Base-by-base conservation (phyloP, 2,888 invertebrate species). In the Macrosoma leucophasiata region DNA sequence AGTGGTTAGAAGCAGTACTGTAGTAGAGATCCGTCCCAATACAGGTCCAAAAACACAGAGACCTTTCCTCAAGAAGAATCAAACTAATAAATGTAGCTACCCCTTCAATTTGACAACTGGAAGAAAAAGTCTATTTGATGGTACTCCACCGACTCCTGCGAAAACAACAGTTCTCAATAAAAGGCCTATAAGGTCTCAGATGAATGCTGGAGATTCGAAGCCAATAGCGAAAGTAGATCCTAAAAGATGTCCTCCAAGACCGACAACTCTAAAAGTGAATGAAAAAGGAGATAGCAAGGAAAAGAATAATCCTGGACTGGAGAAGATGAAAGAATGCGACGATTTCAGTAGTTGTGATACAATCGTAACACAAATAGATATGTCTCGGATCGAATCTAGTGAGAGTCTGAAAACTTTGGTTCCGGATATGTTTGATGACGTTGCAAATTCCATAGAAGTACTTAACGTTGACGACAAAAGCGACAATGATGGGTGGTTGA, bases 401-500 rank as follows among this genome's bases (percentile, higher is more conserved):
- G 85, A 85, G 22, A 85, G 85, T 51, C 55, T 85, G 0, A 81
- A 76, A 50, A 85, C 85, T 25, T 57, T 85, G 28, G 81, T 84
- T 1, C 74, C 84, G n/a, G 81, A 81, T 10, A 39, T 49, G 32
- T 45, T 43, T 41, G 66, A 55, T 13, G 76, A 78, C 11, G 58
- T 72, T 7, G 67, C 71, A 1, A 77, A 74, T 48, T 79, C 84
- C 1, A 62, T 84, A 21, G 87, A 88, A 58, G 84, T 85, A 29
- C 63, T 85, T 7, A 84, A 84, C 39, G 56, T 84, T 15, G 74
- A 79, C 41, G 60, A 58, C 30, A 75, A 71, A 37, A 71, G 55
- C 29, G 75, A 84, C 40, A 73, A 87, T 21, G 93, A 93, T 48
- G 97, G 96, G 1, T 97, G 96, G 97, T 87, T 95, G 43, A 96